Evolutionary conservation across 92 coral and sea anemone genomes (phyloP).

Genomic region (Porites cylindrica): DNA sequence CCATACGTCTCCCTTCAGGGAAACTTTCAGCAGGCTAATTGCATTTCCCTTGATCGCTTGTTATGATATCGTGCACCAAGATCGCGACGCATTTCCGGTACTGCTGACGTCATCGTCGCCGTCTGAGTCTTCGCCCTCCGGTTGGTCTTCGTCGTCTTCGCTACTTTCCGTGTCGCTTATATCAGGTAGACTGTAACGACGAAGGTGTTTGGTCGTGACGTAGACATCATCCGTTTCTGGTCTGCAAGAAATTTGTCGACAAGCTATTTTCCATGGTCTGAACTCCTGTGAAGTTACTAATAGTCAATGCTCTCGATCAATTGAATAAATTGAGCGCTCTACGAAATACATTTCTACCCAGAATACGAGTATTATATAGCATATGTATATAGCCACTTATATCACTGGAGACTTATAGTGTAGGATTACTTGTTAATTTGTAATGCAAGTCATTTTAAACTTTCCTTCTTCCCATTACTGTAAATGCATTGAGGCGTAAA

Average conservation of each 20-base stretch:
- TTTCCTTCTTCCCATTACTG: too few relatives aligned
- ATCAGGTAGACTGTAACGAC: constrained; percentile 84
- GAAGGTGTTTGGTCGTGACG: constrained; percentile 87
- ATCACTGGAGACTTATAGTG: too few relatives aligned
- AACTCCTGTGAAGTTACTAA: too few relatives aligned
- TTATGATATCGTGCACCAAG: constrained; percentile 97
- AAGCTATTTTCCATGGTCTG: too few relatives aligned
- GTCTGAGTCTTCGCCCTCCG: constrained; percentile 71
- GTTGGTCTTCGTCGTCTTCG: constrained; percentile 87
- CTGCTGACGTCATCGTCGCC: constrained; percentile 82
- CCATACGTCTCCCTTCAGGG: not conserved
- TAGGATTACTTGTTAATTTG: too few relatives aligned
- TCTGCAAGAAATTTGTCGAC: constrained; percentile 42
- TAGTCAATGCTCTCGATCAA: too few relatives aligned
- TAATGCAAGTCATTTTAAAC: too few relatives aligned
- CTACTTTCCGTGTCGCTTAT: constrained; percentile 94
- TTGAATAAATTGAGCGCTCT: too few relatives aligned
- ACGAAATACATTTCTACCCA: too few relatives aligned
- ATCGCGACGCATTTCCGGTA: constrained; percentile 62
- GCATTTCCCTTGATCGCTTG: not conserved
- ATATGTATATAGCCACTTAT: too few relatives aligned
- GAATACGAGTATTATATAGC: too few relatives aligned
- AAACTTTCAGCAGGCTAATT: not conserved
- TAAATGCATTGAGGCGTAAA: too few relatives aligned
- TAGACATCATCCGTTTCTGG: constrained; percentile 84